Evolutionary conservation across 2,888 invertebrate species (phyloP), one percentile per base, ranked within the genome.

Genomic region (Julus scandinavius): DNA sequence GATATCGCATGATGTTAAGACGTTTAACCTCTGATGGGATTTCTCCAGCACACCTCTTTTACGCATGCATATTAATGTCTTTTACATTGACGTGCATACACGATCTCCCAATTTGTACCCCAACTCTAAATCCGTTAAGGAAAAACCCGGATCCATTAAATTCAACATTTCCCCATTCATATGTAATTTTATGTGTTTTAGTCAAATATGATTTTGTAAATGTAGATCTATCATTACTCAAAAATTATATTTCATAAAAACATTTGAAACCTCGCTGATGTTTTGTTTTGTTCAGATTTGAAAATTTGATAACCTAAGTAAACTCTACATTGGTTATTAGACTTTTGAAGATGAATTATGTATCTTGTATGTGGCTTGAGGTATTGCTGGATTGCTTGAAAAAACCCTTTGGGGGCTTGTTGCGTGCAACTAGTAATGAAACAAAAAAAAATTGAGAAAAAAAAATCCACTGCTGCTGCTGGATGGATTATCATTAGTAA

Each of bases 401-500:
- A 45, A 72, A 72, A 72, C 72, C 72, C 72, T 72, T 72, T 72
- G 29, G 72, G 72, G 72, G 72, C 29, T 72, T 29, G 72, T 72
- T 72, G 41, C 85, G 85, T 49, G 85, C 45, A 41, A 49, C 20
- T 41, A 41, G 85, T 85, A 49, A 85, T 49, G 85, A 85, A 85
- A 85, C 20, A 83, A 83, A 83, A 83, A 83, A 83, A 20, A 83
- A 83, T 72, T 72, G 83, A 83, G 83, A 83, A 40, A 85, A 85
- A 85, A 85, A 85, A 41, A 85, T 9, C 5, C 49, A n/a, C 85
- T 85, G 41, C 41, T 85, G 41, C 41, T 20, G 45, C 9, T 85
- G 49, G 85, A 41, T 85, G 49, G 85, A 85, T 85, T 85, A 85
- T 85, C 85, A 49, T 85, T 85, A 85, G 85, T 85, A 85, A 85